Percentiles rank a stretch among this genome's conserved stretches.
These are phyloP conservation scores for Pollenia angustigena DNA, from an alignment of 2,888 invertebrate genomes.

Conservation along the genomic window DNA sequence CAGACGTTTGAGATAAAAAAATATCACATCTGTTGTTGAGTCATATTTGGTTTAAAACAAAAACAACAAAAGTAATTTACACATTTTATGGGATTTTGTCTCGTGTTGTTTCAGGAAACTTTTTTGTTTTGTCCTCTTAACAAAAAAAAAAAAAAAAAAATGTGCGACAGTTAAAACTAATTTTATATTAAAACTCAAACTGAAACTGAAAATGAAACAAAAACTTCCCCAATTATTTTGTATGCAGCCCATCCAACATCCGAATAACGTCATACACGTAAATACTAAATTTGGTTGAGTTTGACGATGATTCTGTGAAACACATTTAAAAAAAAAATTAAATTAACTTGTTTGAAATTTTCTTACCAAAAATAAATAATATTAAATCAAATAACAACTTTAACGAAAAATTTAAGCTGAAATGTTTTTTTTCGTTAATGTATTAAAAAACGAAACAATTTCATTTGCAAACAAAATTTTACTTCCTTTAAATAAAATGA, in stretches of 20 bases:
- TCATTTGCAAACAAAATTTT: slow-evolving; percentile 12
- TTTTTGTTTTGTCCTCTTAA: not conserved
- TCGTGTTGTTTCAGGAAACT: slow-evolving; percentile 11
- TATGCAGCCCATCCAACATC: slow-evolving; percentile 15
- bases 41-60: slow-evolving; percentile 8
- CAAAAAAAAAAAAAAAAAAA: not conserved
- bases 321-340: not conserved
- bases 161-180: slow-evolving; percentile 12
- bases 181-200: not conserved
- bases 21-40: slow-evolving; percentile 48
- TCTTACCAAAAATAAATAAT: slow-evolving; percentile 34
- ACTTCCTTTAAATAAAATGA: slow-evolving; percentile 47
- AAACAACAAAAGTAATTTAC: slow-evolving; percentile 18
- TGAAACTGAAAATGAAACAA: not conserved
- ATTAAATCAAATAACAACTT: not conserved
- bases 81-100: slow-evolving; percentile 39
- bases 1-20: slow-evolving; percentile 1
- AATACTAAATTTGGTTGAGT: slow-evolving; percentile 15
- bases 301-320: slow-evolving; percentile 21
- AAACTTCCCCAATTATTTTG: slow-evolving; percentile 41
- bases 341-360: slow-evolving; percentile 54
- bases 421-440: slow-evolving; percentile 12
- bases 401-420: not conserved
- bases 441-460: slow-evolving; percentile 6
- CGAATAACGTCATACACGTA: slow-evolving; percentile 42